phyloP scores from a whole-genome alignment of 2,888 invertebrate species.

The Calephelis perditalis region DNA sequence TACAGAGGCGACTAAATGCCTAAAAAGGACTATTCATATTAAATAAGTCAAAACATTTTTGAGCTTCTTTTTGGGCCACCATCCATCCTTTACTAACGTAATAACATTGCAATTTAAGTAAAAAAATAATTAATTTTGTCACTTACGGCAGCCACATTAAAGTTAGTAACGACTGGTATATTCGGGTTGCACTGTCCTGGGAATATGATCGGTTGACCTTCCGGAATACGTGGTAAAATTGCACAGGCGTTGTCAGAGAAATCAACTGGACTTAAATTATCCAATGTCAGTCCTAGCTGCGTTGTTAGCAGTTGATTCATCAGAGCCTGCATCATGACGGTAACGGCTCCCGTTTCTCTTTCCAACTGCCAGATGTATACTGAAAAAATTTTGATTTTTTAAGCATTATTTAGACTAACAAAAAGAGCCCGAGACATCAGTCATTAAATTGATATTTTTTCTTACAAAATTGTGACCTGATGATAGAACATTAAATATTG shows the following conservation, averaged over 20 bases:
- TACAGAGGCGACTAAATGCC: too few species aligned
- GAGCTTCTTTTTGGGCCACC: too few species aligned
- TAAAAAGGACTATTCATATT: too few species aligned
- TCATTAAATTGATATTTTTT: too few species aligned
- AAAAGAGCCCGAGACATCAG: too few species aligned
- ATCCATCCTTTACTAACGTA: too few species aligned
- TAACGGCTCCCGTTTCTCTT: slow-evolving; percentile 29
- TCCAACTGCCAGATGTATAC: slow-evolving; percentile 58
- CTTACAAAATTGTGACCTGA: too few species aligned
- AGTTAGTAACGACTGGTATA: slow-evolving; percentile 43
- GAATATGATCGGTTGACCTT: slow-evolving; percentile 46
- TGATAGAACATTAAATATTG: too few species aligned
- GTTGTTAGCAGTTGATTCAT: slow-evolving; percentile 38
- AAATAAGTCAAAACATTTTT: too few species aligned
- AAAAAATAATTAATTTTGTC: neutral
- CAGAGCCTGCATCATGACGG: slow-evolving; percentile 32
- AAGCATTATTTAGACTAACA: too few species aligned
- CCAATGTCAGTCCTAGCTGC: slow-evolving; percentile 35
- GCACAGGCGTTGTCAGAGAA: slow-evolving; percentile 47
- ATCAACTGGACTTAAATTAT: slow-evolving; percentile 35
- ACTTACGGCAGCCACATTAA: slow-evolving; percentile 42
- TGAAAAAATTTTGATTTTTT: slow-evolving; percentile 32
- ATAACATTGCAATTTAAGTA: too few species aligned
- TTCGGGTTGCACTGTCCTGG: slow-evolving; percentile 50
- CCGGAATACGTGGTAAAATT: slow-evolving; percentile 43